These are phyloP conservation scores for Cryptocephalus moraei DNA, from an alignment of 2,888 invertebrate species.

Conservation along the genomic window DNA sequence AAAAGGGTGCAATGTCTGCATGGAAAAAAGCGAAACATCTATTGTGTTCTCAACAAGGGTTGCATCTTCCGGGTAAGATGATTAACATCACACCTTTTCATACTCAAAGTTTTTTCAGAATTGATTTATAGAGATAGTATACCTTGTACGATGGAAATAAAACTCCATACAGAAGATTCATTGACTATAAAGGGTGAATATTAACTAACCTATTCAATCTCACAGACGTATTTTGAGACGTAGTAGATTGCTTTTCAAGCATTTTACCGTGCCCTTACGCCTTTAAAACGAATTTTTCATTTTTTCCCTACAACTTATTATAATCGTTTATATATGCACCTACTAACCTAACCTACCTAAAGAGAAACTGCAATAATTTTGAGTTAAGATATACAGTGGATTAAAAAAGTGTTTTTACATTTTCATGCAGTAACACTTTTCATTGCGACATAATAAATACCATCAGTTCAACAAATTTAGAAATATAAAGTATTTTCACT, in stretches of 20 bases:
- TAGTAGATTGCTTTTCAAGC: slow-evolving; percentile 1
- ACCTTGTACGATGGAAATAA: slow-evolving; percentile 17
- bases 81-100: slow-evolving; percentile 33
- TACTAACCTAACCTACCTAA: no score
- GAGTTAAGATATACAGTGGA: no score
- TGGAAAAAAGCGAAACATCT: slow-evolving; percentile 21
- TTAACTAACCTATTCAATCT: slow-evolving; percentile 11
- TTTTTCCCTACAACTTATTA: slow-evolving; percentile 1
- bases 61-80: slow-evolving; percentile 27
- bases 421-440: no score
- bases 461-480: no score
- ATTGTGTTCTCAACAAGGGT: slow-evolving; percentile 28
- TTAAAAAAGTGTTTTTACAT: no score
- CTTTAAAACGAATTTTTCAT: slow-evolving; percentile 11
- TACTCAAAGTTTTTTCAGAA: slow-evolving; percentile 23
- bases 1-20: slow-evolving; percentile 1
- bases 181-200: slow-evolving; percentile 20
- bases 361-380: no score
- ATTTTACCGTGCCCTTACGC: slow-evolving; percentile 2
- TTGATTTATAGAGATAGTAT: slow-evolving; percentile 31
- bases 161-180: slow-evolving; percentile 12
- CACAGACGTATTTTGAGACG: not conserved
- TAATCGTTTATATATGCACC: no score
- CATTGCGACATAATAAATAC: no score
- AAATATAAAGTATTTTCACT: no score